Conservation (phyloP, 2,113 vertebrate species). For the Sisor rabdophorus region DNA sequence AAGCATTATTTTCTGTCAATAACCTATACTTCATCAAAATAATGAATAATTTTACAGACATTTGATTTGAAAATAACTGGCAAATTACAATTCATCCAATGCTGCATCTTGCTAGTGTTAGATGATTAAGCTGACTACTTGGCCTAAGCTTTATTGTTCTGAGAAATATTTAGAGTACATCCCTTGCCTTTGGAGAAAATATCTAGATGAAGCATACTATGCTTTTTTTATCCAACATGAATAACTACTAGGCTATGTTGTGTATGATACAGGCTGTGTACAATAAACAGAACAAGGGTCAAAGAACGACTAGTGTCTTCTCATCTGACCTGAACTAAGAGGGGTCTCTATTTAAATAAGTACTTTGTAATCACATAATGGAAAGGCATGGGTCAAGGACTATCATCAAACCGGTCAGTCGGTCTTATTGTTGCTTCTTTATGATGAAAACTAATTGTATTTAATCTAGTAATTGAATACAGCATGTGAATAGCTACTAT, state of each 20-base stretch:
- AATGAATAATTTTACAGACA: not conserved
- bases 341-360: conserved; percentile 8
- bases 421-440: not conserved
- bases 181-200: not conserved
- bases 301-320: conserved; percentile 1
- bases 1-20: not conserved
- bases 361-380: conserved; percentile 13
- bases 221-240: not conserved
- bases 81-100: not conserved
- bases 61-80: not conserved
- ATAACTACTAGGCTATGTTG: not conserved
- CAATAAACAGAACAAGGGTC: not conserved
- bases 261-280: not conserved
- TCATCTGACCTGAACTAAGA: conserved; percentile 18
- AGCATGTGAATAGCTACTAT: not conserved
- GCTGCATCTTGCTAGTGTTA: not conserved
- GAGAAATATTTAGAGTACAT: not conserved
- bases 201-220: not conserved
- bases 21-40: not conserved
- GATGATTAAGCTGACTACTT: not conserved
- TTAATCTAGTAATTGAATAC: not conserved
- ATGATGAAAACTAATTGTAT: not conserved
- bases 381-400: conserved; percentile 26
- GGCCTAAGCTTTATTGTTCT: not conserved
- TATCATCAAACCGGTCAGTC: conserved; percentile 2